Percentiles rank a stretch among this genome's conserved stretches.
phyloP scores from a whole-genome alignment of 37 sponge, comb jelly and placozoan genomes.

The Lycopodina hypogea region DNA sequence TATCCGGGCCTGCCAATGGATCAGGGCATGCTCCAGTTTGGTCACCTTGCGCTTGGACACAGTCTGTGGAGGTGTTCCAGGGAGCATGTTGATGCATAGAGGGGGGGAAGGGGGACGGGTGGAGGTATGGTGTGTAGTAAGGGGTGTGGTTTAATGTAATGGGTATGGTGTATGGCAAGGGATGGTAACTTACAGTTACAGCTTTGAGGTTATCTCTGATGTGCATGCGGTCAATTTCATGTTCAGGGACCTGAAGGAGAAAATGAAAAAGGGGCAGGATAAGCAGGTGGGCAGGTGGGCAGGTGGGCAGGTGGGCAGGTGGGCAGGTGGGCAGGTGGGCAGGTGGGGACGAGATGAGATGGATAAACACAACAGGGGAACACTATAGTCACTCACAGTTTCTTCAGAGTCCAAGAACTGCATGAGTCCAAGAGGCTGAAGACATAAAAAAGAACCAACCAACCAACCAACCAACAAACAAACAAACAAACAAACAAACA shows the following conservation, averaged over 20 bases:
- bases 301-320: not conserved
- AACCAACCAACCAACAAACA: too few species aligned
- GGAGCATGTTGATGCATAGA: not conserved
- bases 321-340: too few species aligned
- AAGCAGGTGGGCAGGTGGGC: not conserved
- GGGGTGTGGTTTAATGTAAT: not conserved
- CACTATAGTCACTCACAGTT: conserved; percentile 30
- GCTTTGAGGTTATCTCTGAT: conserved; percentile 93
- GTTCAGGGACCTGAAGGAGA: conserved; percentile 50
- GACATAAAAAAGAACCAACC: too few species aligned
- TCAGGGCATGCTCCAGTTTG: conserved; percentile 75
- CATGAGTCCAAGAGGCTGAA: conserved; percentile 85
- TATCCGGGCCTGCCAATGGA: conserved; percentile 94
- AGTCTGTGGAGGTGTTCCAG: conserved; percentile 22
- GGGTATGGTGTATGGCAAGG: not conserved
- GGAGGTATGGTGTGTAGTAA: not conserved
- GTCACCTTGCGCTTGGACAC: conserved; percentile 52
- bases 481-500: too few species aligned
- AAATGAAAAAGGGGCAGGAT: not conserved
- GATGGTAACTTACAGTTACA: conserved; percentile 28
- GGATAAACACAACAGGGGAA: not conserved
- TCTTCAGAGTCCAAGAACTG: conserved; percentile 75
- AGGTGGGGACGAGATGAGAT: too few species aligned
- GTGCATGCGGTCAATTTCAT: conserved; percentile 85
- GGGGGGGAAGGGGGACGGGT: not conserved